Conservation (phyloP, 2,113 vertebrate genomes). For the Ptyas mucosa region DNA sequence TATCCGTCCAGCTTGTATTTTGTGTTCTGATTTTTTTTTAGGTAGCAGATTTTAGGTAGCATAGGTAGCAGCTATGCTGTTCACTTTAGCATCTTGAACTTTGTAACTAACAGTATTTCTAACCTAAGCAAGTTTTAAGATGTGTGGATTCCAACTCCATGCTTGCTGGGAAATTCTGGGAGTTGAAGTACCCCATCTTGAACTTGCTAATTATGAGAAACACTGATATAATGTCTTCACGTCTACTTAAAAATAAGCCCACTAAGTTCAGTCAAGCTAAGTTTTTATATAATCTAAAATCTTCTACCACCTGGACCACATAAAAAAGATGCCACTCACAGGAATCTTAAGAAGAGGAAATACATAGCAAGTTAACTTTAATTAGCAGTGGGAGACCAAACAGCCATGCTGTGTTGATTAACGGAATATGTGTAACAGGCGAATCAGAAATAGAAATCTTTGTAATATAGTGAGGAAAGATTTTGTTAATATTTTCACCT, state of each 20-base stretch:
- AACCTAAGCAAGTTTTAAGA: background rate
- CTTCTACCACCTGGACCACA: conserved; percentile 18
- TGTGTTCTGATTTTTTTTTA: too few relatives aligned
- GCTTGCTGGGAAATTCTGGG: background rate
- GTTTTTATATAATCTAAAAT: background rate
- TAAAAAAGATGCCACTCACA: conserved; percentile 19
- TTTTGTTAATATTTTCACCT: background rate
- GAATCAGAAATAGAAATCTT: background rate
- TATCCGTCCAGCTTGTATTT: too few relatives aligned
- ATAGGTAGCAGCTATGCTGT: background rate
- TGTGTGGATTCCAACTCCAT: background rate
- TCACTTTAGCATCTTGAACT: background rate
- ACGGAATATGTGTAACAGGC: background rate
- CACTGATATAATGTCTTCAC: background rate
- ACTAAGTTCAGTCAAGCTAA: background rate
- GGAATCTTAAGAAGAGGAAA: conserved; percentile 33
- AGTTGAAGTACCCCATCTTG: background rate
- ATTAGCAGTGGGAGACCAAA: conserved; percentile 4
- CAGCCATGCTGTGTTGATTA: background rate
- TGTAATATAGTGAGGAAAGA: conserved; percentile 12
- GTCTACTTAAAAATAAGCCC: background rate
- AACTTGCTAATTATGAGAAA: background rate
- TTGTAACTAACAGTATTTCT: conserved; percentile 7
- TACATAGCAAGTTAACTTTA: conserved; percentile 29
- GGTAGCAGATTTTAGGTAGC: too few relatives aligned